Percentiles rank a stretch among this genome's conserved stretches.
Conservation (phyloP, 2,113 vertebrate genomes). For the Typhlomys cinereus region DNA sequence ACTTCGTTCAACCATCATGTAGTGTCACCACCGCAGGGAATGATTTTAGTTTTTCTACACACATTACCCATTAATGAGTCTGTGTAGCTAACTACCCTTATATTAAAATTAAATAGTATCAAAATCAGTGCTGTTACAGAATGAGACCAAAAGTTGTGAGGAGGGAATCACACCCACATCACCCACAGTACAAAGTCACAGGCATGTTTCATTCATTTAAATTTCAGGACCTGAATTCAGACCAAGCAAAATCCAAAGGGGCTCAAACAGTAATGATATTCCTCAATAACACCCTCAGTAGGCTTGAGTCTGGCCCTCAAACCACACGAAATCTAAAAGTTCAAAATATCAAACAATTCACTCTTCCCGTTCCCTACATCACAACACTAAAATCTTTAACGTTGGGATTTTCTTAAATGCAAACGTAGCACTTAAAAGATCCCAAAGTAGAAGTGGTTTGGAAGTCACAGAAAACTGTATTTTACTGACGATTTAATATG, state of each 20-base stretch:
- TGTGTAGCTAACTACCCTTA: not conserved
- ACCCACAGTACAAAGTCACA: not conserved
- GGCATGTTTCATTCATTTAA: not conserved
- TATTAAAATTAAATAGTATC: not conserved
- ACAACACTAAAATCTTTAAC: constrained; percentile 10
- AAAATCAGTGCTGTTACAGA: constrained; percentile 22
- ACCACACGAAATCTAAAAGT: constrained; percentile 32
- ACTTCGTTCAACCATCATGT: not conserved
- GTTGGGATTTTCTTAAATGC: not conserved
- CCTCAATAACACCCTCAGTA: not conserved
- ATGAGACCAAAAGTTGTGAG: not conserved
- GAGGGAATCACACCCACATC: not conserved
- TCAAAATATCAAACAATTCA: not conserved
- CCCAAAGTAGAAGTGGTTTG: not conserved
- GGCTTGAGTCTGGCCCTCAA: not conserved
- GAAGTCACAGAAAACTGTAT: not conserved
- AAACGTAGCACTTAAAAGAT: not conserved
- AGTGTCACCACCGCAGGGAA: not conserved
- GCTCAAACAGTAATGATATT: not conserved
- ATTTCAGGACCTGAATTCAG: not conserved
- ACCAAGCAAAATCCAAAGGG: not conserved
- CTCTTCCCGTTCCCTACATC: not conserved
- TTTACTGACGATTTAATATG: not conserved
- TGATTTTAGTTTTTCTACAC: constrained; percentile 40
- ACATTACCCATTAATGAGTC: not conserved